Conservation (phyloP, 2,797 vertebrate species). For the Sciaenops ocellatus region DNA sequence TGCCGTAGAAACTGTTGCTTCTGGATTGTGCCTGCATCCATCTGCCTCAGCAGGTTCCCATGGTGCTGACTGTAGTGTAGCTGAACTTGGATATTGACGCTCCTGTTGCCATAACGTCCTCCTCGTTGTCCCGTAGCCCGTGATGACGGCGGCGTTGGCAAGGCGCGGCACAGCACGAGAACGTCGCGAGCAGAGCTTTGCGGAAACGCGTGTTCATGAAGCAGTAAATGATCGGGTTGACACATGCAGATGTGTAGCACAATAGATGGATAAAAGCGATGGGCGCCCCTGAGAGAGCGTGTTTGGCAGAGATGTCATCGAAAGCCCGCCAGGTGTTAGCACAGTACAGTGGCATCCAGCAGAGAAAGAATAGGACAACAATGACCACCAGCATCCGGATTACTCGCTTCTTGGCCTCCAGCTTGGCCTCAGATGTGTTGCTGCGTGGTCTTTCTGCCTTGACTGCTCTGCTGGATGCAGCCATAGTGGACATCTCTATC, state of each 20-base stretch:
- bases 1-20: conserved; percentile 59
- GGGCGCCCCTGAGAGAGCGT: conserved; percentile 89
- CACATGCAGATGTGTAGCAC: conserved; percentile 91
- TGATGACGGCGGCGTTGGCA: conserved; percentile 69
- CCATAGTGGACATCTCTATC: conserved; percentile 90
- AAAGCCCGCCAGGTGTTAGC: conserved; percentile 97
- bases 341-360: conserved; percentile 95
- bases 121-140: conserved; percentile 81
- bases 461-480: conserved; percentile 41
- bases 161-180: conserved; percentile 84
- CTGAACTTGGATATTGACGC: conserved; percentile 94
- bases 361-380: conserved; percentile 94
- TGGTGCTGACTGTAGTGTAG: conserved; percentile 96
- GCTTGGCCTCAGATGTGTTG: conserved; percentile 90
- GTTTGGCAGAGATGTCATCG: conserved; percentile 83
- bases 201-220: conserved; percentile 99
- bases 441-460: conserved; percentile 83
- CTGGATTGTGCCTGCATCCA: conserved; percentile 30
- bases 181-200: conserved; percentile 89
- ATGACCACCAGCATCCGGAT: conserved; percentile 97
- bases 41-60: conserved; percentile 86
- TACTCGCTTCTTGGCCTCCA: conserved; percentile 94
- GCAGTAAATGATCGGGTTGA: conserved; percentile 98
- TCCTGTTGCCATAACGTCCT: conserved; percentile 86
- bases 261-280: conserved; percentile 97